Evolutionary conservation across 1,140 invertebrate species (phyloP), one percentile per base, ranked within the genome.

Genomic region (Dufourea novaeangliae): DNA sequence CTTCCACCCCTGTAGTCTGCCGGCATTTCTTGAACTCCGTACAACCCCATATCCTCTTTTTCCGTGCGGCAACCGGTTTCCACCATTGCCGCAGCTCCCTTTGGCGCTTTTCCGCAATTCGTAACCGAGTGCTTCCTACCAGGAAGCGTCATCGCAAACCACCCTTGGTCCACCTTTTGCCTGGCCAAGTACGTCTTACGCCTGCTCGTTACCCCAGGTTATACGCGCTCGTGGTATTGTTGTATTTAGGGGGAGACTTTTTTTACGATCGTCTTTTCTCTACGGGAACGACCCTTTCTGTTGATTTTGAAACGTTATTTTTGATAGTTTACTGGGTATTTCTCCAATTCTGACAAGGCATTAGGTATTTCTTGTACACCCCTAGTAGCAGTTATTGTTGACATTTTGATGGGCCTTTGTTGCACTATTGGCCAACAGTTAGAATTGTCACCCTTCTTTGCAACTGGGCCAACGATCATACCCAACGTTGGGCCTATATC

Each of bases 61-160:
- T 20, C 62, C 29, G 7, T 29, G 17, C 25, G 12, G 27, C 56
- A 14, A 41, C 50, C 37, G 32, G 20, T 54, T 67, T 75, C 52
- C 63, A 75, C 22, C 52, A 66, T 66, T 44, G 61, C 56, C 56
- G 22, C 22, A 14, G 44, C 32, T 61, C 68, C 41, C 46, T 78
- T 66, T 73, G 32, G 41, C 46, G 14, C 67, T 68, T 76, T 59
- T 63, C 63, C 68, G 74, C 63, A 57, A 68, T 69, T 83, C 77
- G 73, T 84, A 84, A 82, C 63, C 82, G 82, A 87, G 79, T 83
- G 70, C 64, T 86, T 86, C 82, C 86, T 76, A 78, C 67, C 77
- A 66, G 79, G 61, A 87, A 84, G 84, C 71, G 17, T 67, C 50
- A 57, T 74, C 52, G 17, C 61, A 44, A 39, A n/a, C 50, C 39